These are phyloP conservation scores for Nasonia oneida DNA, from an alignment of 2,888 invertebrate species.

Conservation along the genomic window DNA sequence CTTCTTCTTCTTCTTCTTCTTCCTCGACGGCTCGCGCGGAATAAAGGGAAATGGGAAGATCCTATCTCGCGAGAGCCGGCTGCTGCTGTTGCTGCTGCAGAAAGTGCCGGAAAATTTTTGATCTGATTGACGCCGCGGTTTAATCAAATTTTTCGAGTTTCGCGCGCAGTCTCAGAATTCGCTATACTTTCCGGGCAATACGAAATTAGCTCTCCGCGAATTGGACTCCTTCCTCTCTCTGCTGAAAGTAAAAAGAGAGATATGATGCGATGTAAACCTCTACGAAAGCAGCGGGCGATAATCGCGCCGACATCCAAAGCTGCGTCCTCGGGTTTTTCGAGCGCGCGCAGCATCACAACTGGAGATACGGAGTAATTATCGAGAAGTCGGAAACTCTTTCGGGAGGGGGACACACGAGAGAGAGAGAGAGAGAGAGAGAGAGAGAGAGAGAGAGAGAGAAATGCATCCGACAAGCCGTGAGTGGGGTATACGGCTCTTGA, in stretches of 20 bases:
- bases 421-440: not conserved
- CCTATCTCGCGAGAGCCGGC: not conserved
- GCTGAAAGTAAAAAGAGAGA: not conserved
- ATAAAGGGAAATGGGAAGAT: conserved; percentile 25
- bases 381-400: conserved; percentile 61
- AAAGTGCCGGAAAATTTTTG: conserved; percentile 9
- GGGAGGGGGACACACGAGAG: not conserved
- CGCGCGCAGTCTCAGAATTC: not conserved
- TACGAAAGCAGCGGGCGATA: conserved; percentile 7
- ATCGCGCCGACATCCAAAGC: conserved; percentile 4
- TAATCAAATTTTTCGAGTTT: conserved; percentile 31
- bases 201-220: not conserved
- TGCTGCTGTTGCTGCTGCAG: too few relatives aligned
- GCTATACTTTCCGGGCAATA: not conserved
- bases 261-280: not conserved
- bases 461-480: conserved; percentile 37
- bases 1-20: conserved; percentile 16
- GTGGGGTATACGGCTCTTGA: conserved; percentile 34
- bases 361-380: conserved; percentile 61
- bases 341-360: not conserved
- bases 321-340: conserved; percentile 13
- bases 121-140: conserved; percentile 11
- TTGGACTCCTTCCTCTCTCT: not conserved
- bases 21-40: not conserved
- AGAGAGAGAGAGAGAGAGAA: not conserved